Base-by-base conservation (phyloP, 2,797 vertebrate genomes). In the Poeciliopsis gracilis region DNA sequence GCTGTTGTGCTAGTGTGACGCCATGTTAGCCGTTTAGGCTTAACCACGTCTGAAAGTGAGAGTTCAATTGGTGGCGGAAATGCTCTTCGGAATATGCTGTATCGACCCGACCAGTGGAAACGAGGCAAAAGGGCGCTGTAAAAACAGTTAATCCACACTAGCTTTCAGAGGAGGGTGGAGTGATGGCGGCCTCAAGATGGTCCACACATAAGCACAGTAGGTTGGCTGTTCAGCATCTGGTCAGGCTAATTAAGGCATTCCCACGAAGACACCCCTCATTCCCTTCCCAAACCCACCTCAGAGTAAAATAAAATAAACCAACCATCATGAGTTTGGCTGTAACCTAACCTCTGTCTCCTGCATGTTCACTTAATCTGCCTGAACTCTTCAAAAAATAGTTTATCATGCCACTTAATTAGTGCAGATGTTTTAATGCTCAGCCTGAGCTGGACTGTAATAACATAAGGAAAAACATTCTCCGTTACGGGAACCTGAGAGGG, bases 351-450 rank as follows among this genome's bases (percentile, higher is more conserved):
- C 71, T 5, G 74, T 76, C 25, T 53, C 67, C 72, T 75, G 12
- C 76, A 78, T 84, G 30, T 76, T 72, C 76, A 72, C 86, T 45
- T 55, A 43, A 72, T 71, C 84, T 78, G 83, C 85, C 87, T 91
- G 78, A 86, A 79, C 77, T 83, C 82, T 90, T 89, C 89, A 92
- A 85, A 92, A 92, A 90, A 93, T 90, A 84, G 90, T 93, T 93
- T 85, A 94, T 87, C 76, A 15, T 84, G 83, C 53, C 79, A 88
- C 90, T 90, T 93, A 90, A 93, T 81, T 28, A 38, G 86, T 88
- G 89, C 94, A 94, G 92, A 89, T 93, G 93, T 85, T 95, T 93
- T 92, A 90, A 86, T 91, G 87, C 90, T 90, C 83, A 38, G 82
- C 9, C 18, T 8, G 45, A 85, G 85, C 72, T 36, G 25, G 63